Evolutionary conservation across 2,113 vertebrate species (phyloP).

Genomic region (Erythrocebus patas): DNA sequence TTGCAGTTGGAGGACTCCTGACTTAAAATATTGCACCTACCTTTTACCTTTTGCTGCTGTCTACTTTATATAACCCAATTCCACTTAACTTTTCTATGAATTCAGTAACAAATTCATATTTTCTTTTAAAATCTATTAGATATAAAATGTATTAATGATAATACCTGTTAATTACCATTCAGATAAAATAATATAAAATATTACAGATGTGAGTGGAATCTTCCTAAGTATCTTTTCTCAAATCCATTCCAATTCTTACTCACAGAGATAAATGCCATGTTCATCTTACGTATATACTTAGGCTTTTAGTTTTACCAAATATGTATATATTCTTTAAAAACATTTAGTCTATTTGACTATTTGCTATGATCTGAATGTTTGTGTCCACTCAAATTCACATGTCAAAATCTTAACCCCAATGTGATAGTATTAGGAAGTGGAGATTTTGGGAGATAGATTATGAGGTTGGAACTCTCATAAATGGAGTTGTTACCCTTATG

Average conservation of each 20-base stretch:
- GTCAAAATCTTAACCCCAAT: background rate
- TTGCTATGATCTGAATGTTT: background rate
- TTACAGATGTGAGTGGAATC: background rate
- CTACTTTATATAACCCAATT: background rate
- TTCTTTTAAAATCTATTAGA: background rate
- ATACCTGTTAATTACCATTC: background rate
- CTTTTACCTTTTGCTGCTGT: background rate
- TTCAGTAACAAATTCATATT: background rate
- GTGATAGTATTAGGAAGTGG: background rate
- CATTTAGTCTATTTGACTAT: background rate
- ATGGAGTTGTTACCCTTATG: background rate
- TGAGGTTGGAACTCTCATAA: background rate
- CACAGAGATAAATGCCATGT: background rate
- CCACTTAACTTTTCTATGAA: background rate
- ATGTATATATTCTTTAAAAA: background rate
- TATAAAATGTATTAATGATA: background rate
- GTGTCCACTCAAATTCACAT: background rate
- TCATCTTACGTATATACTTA: background rate
- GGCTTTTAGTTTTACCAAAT: background rate
- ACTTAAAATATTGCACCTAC: background rate
- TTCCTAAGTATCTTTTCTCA: background rate
- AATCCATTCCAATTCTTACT: background rate
- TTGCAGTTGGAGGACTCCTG: background rate
- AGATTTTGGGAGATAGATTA: background rate
- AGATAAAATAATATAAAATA: background rate